Percentiles rank a stretch among this genome's conserved stretches.
Evolutionary conservation across 1,140 invertebrate species (phyloP).

Genomic region (Drosophila bipectinata): DNA sequence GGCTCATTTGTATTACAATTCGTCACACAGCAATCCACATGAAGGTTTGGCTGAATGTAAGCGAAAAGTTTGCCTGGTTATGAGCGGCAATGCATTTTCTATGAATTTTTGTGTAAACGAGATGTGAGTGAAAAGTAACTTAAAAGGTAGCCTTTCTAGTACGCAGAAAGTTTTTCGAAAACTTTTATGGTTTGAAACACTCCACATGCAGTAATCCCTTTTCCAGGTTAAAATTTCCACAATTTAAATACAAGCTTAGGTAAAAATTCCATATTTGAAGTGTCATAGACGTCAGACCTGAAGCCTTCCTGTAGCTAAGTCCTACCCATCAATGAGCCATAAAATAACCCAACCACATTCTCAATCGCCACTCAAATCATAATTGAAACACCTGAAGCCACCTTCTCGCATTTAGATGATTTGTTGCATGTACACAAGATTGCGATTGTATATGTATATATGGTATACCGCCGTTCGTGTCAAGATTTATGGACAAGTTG

Average conservation of each 20-base stretch:
- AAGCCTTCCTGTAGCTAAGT: neutral
- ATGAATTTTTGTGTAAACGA: slow-evolving; percentile 6
- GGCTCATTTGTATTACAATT: slow-evolving; percentile 80
- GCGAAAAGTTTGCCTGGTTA: slow-evolving; percentile 50
- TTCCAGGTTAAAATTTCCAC: neutral
- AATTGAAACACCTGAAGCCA: slow-evolving; percentile 41
- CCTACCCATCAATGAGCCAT: slow-evolving; percentile 25
- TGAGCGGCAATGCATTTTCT: slow-evolving; percentile 42
- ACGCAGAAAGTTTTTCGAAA: neutral
- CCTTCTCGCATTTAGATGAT: slow-evolving; percentile 55
- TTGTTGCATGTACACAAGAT: slow-evolving; percentile 58
- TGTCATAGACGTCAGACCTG: neutral
- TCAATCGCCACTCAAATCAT: slow-evolving; percentile 40
- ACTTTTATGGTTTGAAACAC: neutral
- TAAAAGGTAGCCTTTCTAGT: neutral
- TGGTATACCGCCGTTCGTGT: slow-evolving; percentile 40
- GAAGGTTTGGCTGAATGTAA: neutral
- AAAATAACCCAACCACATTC: slow-evolving; percentile 26
- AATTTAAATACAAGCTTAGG: neutral
- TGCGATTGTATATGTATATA: slow-evolving; percentile 30
- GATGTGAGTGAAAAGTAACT: slow-evolving; percentile 18
- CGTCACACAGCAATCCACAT: slow-evolving; percentile 51
- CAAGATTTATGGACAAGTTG: slow-evolving; percentile 62
- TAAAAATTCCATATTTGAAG: too few species aligned
- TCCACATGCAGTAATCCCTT: neutral